phyloP scores from a whole-genome alignment of 2,888 invertebrate species.

The Eretmocerus hayati region DNA sequence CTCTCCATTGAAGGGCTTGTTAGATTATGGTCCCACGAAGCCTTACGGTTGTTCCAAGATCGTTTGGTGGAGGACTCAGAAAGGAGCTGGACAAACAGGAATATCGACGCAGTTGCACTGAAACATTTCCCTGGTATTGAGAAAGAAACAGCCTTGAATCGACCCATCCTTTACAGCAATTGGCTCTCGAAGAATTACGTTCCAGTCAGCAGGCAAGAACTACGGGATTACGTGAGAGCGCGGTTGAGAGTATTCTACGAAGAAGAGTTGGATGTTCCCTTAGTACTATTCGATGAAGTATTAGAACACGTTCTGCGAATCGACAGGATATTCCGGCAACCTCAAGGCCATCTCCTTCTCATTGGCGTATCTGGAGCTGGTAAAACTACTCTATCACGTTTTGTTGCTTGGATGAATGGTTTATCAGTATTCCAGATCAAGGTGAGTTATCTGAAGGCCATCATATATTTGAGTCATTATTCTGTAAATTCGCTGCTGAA shows the following conservation, averaged over 20 bases:
- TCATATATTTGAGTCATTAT: background rate
- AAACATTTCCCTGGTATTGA: conserved; percentile 92
- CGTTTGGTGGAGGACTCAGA: conserved; percentile 91
- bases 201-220: conserved; percentile 89
- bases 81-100: conserved; percentile 96
- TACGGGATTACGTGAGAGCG: conserved; percentile 95
- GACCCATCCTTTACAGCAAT: conserved; percentile 97
- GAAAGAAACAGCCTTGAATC: conserved; percentile 72
- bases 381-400: conserved; percentile 96
- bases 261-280: conserved; percentile 95
- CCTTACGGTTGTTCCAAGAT: conserved; percentile 93
- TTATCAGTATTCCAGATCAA: conserved; percentile 98
- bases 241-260: conserved; percentile 97
- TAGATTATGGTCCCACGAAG: conserved; percentile 99
- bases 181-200: conserved; percentile 98
- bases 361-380: conserved; percentile 99
- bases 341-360: conserved; percentile 93
- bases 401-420: conserved; percentile 99
- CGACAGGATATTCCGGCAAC: conserved; percentile 98
- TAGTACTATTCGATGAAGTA: conserved; percentile 99
- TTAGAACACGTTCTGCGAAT: conserved; percentile 96
- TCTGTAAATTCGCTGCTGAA: too few relatives aligned
- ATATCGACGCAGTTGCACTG: conserved; percentile 86
- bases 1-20: conserved; percentile 90
- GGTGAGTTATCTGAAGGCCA: conserved; percentile 52